Base-by-base conservation (phyloP, 2,888 invertebrate genomes). In the Habroteleia sp. region DNA sequence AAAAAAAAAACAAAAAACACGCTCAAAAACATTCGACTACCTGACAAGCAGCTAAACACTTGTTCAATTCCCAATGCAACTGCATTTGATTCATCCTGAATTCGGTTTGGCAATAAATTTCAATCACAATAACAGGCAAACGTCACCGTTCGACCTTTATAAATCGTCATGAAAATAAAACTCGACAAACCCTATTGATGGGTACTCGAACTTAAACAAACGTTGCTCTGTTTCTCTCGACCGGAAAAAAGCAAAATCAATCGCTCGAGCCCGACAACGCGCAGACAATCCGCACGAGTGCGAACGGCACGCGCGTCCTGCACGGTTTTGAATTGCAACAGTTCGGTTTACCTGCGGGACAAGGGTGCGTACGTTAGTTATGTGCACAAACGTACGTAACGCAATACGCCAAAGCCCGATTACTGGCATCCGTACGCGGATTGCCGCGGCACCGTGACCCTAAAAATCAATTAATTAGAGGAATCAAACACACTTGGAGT, bases 401-500 rank as follows among this genome's bases (percentile, higher is more conserved):
- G 76, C 79, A 77, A 79, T 81, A 82, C 77, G 74, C 65, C 54
- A 69, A 62, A 81, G 79, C 78, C 83, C 84, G 87, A 88, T 87
- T 87, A 87, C 82, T 79, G 83, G 81, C 84, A 84, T 84, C 83
- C 85, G 83, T 80, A 82, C 81, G 74, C 73, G 46, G 80, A 79
- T 79, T 81, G 78, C 74, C 78, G 42, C 25, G 29, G 46, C 80
- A 82, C 80, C 80, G 79, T 81, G 83, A 82, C 86, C 81, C 85
- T 82, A 81, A 81, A 85, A 86, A 87, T 88, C 88, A 88, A 88
- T 88, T 88, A 88, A 88, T 88, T 88, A 88, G 87, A 85, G 87
- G 86, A 88, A 88, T 88, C 88, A 87, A 88, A 88, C 87, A 86
- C 88, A 88, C 88, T 87, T 84, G 88, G 85, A 87, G 87, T 84